phyloP scores from a whole-genome alignment of 1,140 invertebrate species.

The Drosophila arawakana region DNA sequence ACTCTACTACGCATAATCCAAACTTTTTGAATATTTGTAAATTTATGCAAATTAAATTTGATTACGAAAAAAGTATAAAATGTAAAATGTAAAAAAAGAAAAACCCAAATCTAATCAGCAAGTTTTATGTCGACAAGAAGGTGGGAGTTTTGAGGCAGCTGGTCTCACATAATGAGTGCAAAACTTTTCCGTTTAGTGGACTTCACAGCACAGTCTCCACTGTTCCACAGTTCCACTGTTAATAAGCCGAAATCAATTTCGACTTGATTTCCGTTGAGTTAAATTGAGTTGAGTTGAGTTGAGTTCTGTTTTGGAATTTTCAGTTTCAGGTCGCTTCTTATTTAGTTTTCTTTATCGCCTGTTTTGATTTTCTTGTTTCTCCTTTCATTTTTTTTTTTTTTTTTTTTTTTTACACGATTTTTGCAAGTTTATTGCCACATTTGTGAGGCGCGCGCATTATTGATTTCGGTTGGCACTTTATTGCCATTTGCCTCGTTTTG shows the following conservation, averaged over 20 bases:
- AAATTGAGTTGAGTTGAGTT: slow-evolving; percentile 24
- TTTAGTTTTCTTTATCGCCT: slow-evolving; percentile 38
- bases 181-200: slow-evolving; percentile 57
- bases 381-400: background rate
- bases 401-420: slow-evolving; percentile 52
- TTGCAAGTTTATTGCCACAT: slow-evolving; percentile 60
- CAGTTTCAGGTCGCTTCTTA: slow-evolving; percentile 32
- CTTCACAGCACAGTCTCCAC: slow-evolving; percentile 11
- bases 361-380: slow-evolving; percentile 7
- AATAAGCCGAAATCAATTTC: slow-evolving; percentile 66
- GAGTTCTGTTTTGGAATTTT: slow-evolving; percentile 18
- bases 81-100: slow-evolving; percentile 12
- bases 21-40: slow-evolving; percentile 53
- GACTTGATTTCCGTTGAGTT: slow-evolving; percentile 27
- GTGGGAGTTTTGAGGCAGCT: slow-evolving; percentile 10
- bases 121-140: slow-evolving; percentile 41
- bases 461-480: slow-evolving; percentile 64
- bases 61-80: slow-evolving; percentile 31
- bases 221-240: slow-evolving; percentile 32
- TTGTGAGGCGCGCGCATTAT: slow-evolving; percentile 56
- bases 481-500: slow-evolving; percentile 43
- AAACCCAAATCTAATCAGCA: slow-evolving; percentile 51
- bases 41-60: slow-evolving; percentile 66
- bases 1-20: background rate
- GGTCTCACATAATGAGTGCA: slow-evolving; percentile 46